A percentile compares a stretch with the other conserved stretches of the same genome.
Conservation (phyloP, 1,140 invertebrate genomes). For the Homalodisca vitripennis region DNA sequence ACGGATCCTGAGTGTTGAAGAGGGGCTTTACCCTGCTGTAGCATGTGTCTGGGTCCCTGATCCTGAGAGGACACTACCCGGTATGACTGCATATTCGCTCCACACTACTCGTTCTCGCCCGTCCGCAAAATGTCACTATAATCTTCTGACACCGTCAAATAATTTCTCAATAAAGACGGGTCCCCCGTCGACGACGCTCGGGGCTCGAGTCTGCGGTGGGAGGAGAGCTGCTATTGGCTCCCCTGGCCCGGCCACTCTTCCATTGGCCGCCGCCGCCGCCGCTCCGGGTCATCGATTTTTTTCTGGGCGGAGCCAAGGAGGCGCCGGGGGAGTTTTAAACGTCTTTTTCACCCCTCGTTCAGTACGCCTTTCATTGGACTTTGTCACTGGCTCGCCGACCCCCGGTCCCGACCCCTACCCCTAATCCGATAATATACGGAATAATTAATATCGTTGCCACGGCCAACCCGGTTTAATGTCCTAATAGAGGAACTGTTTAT, state of each 20-base stretch:
- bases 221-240: neutral
- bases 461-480: neutral
- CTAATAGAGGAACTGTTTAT: neutral
- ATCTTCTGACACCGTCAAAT: conserved; percentile 19
- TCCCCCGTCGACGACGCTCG: neutral
- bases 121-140: conserved; percentile 22
- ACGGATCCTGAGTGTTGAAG: too few species aligned
- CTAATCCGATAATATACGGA: conserved; percentile 19
- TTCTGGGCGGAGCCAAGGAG: conserved; percentile 20
- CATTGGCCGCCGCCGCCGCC: conserved; percentile 5
- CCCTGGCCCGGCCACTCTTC: neutral
- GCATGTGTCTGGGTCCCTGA: neutral
- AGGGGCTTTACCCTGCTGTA: neutral
- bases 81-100: neutral
- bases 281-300: conserved; percentile 14
- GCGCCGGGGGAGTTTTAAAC: conserved; percentile 25
- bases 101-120: neutral
- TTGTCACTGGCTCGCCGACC: conserved; percentile 8
- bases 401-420: too few species aligned
- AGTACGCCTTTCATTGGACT: conserved; percentile 13
- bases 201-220: neutral
- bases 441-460: conserved; percentile 15
- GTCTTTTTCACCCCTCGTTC: conserved; percentile 23
- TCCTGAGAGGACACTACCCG: neutral
- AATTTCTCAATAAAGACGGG: conserved; percentile 10